A percentile compares a stretch with the other conserved stretches of the same genome.
phyloP scores from a whole-genome alignment of 2,888 invertebrate species.

The Drosophila niveifrons region DNA sequence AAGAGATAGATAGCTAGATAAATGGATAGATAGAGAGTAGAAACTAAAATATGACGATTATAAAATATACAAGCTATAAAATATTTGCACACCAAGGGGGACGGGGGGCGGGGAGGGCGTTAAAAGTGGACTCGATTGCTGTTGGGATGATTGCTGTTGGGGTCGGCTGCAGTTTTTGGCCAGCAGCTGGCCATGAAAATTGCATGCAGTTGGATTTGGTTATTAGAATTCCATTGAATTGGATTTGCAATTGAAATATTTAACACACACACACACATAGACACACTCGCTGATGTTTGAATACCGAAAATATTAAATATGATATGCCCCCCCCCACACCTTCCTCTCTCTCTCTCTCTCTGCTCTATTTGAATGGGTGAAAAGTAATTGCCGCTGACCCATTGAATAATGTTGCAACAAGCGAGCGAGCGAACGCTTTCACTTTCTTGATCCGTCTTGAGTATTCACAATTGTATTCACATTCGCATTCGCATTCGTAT shows the following conservation, averaged over 20 bases:
- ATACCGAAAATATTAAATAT: conserved; percentile 14
- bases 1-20: not conserved
- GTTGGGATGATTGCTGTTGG: conserved; percentile 11
- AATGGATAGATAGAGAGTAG: not conserved
- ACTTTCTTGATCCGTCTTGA: conserved; percentile 54
- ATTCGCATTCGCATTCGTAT: conserved; percentile 1
- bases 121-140: too few species aligned
- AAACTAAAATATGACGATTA: conserved; percentile 27
- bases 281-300: conserved; percentile 3
- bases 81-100: conserved; percentile 37
- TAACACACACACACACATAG: conserved; percentile 51
- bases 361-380: not conserved
- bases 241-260: conserved; percentile 79
- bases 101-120: not conserved
- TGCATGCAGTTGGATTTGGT: conserved; percentile 72
- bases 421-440: conserved; percentile 37
- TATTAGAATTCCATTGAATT: conserved; percentile 76
- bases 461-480: conserved; percentile 9
- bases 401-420: conserved; percentile 13
- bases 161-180: conserved; percentile 43
- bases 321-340: not conserved
- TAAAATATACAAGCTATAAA: conserved; percentile 48
- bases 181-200: conserved; percentile 69
- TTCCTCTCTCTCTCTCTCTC: not conserved
- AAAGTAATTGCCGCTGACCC: conserved; percentile 53